phyloP scores from a whole-genome alignment of 2,888 invertebrate genomes.

The Drosophila gaucha region DNA sequence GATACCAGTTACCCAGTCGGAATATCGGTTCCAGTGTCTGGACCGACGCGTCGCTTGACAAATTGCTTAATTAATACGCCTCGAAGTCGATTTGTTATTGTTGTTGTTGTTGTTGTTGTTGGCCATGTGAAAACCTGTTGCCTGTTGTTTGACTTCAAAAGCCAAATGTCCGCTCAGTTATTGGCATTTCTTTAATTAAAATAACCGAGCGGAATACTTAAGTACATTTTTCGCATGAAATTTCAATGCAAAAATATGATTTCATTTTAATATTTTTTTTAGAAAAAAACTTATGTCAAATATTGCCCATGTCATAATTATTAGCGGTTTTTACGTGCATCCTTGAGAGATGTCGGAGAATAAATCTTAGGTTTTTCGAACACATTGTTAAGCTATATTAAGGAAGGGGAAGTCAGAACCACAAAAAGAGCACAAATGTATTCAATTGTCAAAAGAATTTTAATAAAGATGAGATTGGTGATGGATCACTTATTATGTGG shows the following conservation, averaged over 20 bases:
- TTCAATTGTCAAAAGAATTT: neutral
- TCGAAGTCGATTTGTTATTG: constrained; percentile 64
- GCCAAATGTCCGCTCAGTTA: constrained; percentile 39
- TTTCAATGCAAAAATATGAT: constrained; percentile 7
- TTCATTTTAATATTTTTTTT: neutral
- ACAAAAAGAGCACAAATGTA: neutral
- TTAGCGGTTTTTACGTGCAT: constrained; percentile 14
- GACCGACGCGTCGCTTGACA: constrained; percentile 65
- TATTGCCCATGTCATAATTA: constrained; percentile 14
- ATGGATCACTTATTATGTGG: neutral
- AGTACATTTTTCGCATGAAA: constrained; percentile 25
- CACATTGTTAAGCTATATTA: neutral
- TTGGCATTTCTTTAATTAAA: constrained; percentile 58
- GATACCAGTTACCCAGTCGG: constrained; percentile 8
- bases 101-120: constrained; percentile 57
- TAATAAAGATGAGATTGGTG: rapidly evolving
- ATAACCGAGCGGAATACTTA: constrained; percentile 30
- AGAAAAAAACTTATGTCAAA: constrained; percentile 10
- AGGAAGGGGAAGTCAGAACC: neutral
- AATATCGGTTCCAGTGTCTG: constrained; percentile 36
- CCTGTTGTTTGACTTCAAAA: constrained; percentile 40
- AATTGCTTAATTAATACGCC: constrained; percentile 76
- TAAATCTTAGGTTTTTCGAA: neutral
- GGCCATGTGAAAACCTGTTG: constrained; percentile 54
- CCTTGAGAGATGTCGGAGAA: constrained; percentile 17